Conservation (phyloP, 2,888 invertebrate species). For the Drosophila ustulata region DNA sequence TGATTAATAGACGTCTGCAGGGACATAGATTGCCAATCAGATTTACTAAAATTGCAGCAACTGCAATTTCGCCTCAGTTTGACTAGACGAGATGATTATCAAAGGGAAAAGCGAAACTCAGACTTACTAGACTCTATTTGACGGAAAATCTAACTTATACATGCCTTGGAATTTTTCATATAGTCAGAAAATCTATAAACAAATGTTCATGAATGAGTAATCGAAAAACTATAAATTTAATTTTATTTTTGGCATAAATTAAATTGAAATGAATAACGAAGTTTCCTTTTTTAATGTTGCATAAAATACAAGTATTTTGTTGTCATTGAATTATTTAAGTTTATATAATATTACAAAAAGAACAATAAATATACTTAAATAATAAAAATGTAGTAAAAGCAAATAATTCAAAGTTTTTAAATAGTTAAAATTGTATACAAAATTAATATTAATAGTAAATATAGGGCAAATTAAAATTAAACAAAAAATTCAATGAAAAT, state of each 20-base stretch:
- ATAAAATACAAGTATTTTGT: no score
- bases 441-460: neutral
- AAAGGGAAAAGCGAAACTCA: neutral
- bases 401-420: neutral
- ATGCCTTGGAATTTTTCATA: no score
- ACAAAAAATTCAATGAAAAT: no score
- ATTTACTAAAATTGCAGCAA: neutral
- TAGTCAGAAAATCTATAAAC: no score
- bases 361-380: no score
- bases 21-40: slow-evolving; percentile 10
- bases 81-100: neutral
- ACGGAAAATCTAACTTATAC: neutral
- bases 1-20: slow-evolving; percentile 9
- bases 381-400: neutral
- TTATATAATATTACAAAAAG: neutral
- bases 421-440: neutral
- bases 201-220: no score
- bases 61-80: neutral
- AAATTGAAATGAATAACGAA: no score
- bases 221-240: no score
- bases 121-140: neutral
- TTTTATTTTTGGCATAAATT: no score
- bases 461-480: no score
- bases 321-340: neutral
- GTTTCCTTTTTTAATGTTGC: no score